Percentiles rank a stretch among this genome's conserved stretches.
Conservation (phyloP, 2,888 invertebrate species). For the Urechis unicinctus region DNA sequence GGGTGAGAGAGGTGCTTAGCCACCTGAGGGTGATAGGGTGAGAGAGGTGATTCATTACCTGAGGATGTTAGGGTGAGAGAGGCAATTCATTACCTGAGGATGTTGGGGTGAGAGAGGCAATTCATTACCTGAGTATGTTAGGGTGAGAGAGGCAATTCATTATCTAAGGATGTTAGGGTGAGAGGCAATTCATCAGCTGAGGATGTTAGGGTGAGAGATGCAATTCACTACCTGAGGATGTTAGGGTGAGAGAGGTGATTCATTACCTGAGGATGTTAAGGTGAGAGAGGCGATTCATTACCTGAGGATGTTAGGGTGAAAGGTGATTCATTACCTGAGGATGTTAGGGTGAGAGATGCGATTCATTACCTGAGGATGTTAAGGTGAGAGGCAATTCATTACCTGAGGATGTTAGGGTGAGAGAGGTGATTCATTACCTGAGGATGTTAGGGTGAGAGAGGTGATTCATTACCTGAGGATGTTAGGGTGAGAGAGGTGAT, state of each 20-base stretch:
- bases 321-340: constrained; percentile 74
- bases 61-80: too few species aligned
- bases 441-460: too few species aligned
- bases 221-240: constrained; percentile 79
- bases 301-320: too few species aligned
- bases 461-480: constrained; percentile 81
- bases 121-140: constrained; percentile 98
- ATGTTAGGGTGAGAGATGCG: constrained; percentile 90
- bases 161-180: constrained; percentile 90
- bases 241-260: constrained; percentile 91
- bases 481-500: constrained; percentile 87
- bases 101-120: constrained; percentile 87
- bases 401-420: constrained; percentile 91
- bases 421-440: constrained; percentile 92
- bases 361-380: constrained; percentile 96
- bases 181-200: constrained; percentile 92
- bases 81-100: constrained; percentile 78
- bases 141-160: too few species aligned
- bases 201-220: too few species aligned
- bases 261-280: constrained; percentile 94
- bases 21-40: constrained; percentile 91
- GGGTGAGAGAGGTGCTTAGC: too few species aligned
- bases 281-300: constrained; percentile 91
- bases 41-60: constrained; percentile 89
- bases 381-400: too few species aligned